Percentiles rank a stretch among this genome's conserved stretches.
These are phyloP conservation scores for Anguilla pacifica DNA, from an alignment of 2,797 vertebrate genomes.

Conservation along the genomic window DNA sequence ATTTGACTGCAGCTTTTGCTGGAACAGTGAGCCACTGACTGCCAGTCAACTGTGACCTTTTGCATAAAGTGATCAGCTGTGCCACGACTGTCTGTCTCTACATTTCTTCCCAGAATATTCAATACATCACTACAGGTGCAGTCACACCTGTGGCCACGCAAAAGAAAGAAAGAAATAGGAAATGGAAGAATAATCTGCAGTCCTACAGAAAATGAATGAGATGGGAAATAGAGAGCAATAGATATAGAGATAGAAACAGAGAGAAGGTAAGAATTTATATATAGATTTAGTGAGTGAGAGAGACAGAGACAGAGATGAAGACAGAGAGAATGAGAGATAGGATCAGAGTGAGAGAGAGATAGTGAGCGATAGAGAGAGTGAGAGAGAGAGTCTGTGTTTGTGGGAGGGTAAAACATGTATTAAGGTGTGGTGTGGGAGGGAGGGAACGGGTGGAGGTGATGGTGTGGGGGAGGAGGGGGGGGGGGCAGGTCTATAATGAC, in stretches of 20 bases:
- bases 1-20: background rate
- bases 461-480: slow-evolving; percentile 37
- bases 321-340: background rate
- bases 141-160: background rate
- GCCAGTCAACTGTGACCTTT: no score
- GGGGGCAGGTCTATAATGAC: slow-evolving; percentile 39
- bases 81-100: background rate
- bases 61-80: background rate
- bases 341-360: background rate
- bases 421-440: slow-evolving; percentile 29
- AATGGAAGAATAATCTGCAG: background rate
- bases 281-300: background rate
- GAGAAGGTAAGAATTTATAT: background rate
- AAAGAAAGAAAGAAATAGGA: background rate
- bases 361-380: background rate
- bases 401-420: background rate
- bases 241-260: background rate
- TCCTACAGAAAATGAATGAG: background rate
- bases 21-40: background rate
- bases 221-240: slow-evolving; percentile 1
- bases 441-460: background rate
- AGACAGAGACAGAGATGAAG: background rate
- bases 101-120: background rate
- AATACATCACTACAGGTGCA: background rate
- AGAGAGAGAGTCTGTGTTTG: background rate